Base-by-base conservation (phyloP, 2,888 invertebrate species). In the Onthophagus sagittarius region DNA sequence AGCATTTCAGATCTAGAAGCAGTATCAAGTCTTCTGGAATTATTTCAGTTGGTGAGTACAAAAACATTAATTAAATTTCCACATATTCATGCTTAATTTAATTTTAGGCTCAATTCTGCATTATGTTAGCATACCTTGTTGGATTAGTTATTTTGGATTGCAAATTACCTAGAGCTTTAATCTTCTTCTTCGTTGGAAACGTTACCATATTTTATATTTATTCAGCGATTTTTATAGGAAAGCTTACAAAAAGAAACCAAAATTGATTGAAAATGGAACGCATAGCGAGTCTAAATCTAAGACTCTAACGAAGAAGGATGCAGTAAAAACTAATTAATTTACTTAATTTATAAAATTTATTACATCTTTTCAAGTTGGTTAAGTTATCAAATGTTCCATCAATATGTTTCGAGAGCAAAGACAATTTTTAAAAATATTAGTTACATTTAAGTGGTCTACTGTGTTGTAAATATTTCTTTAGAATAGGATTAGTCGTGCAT, bases 31-130 rank as follows among this genome's bases (percentile, higher is more conserved):
- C n/a, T n/a, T n/a, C n/a, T n/a, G n/a, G n/a, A n/a, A n/a, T n/a
- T n/a, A n/a, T n/a, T 97, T 81, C 97, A 97, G 86, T 88, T 97
- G 86, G 93, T 95, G 85, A 74, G 76, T 70, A 69, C 32, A 32
- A 65, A 53, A 23, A 23, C 9, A 5, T 9, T 53, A 4, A 39
- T 62, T 71, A 53, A 1, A 53, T 53, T 53, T 53, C 2, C 7
- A 33, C 7, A 53, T 4, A 3, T 33, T 15, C 53, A 64, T 69
- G 74, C 74, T 75, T 72, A 79, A 76, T 76, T 15, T 77, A 82
- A 83, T 87, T 82, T 63, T 86, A 92, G 92, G 86, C 91, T 72
- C 94, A 94, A 84, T 94, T 94, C 84, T 86, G 89, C 80, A 90
- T 94, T 64, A 91, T 94, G 81, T 89, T 94, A 82, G 87, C 90